These are phyloP conservation scores for Frankliniella fusca DNA, from an alignment of 2,888 invertebrate genomes.

Conservation along the genomic window DNA sequence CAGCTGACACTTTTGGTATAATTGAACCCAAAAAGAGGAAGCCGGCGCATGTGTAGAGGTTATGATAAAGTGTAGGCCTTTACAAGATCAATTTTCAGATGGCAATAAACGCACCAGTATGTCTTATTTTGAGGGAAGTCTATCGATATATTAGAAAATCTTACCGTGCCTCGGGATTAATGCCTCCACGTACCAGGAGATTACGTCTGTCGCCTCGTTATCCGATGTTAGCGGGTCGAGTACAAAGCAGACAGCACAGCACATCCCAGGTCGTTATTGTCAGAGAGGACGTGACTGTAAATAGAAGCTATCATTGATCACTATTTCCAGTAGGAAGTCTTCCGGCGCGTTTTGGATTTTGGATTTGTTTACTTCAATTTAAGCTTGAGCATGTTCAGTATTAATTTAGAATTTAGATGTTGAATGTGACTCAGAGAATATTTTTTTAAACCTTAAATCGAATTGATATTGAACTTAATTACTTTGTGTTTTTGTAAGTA, in stretches of 20 bases:
- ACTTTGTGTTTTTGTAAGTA: background rate
- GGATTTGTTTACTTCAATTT: background rate
- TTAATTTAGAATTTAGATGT: background rate
- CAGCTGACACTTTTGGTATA: background rate
- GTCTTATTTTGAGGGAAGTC: no score
- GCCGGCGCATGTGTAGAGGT: background rate
- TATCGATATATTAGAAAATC: background rate
- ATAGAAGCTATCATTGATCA: background rate
- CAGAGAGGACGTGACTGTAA: background rate
- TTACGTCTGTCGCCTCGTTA: slow-evolving; percentile 1
- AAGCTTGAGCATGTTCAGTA: background rate
- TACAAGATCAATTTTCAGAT: no score
- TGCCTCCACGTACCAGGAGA: background rate
- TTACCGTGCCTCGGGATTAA: background rate
- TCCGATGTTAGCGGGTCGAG: background rate
- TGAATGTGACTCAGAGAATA: background rate
- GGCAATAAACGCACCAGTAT: background rate
- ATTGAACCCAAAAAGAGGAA: background rate
- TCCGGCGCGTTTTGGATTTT: background rate
- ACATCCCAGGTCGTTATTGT: background rate
- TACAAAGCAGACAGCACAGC: background rate
- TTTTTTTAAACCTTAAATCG: background rate
- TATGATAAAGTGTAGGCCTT: background rate
- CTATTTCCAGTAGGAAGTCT: background rate
- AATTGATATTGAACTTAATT: no score